phyloP scores from a whole-genome alignment of 2,888 invertebrate genomes.

The Orthosia gothica region DNA sequence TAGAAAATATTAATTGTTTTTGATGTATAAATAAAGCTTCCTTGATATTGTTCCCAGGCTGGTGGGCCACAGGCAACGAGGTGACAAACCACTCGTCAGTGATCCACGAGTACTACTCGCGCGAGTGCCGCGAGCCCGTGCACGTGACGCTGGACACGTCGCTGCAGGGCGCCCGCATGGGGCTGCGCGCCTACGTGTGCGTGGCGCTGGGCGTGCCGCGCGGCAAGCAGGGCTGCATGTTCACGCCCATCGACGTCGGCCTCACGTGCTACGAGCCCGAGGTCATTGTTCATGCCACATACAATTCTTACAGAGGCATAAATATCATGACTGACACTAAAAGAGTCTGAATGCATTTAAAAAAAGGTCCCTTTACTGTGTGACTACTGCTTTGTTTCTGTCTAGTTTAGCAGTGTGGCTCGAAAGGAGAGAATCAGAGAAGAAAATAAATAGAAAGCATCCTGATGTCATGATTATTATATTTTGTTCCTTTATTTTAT shows the following conservation, averaged over 20 bases:
- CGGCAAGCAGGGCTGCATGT: conserved; percentile 98
- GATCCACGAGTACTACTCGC: conserved; percentile 99
- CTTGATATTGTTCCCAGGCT: conserved; percentile 90
- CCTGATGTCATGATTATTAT: not conserved
- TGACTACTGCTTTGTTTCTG: not conserved
- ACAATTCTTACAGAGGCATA: too few species aligned
- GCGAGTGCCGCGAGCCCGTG: conserved; percentile 98
- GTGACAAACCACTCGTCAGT: conserved; percentile 99
- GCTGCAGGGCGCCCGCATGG: conserved; percentile 97
- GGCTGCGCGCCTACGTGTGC: conserved; percentile 98
- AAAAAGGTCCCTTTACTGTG: not conserved
- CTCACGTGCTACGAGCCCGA: conserved; percentile 98
- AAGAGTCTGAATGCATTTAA: not conserved
- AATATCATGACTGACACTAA: not conserved
- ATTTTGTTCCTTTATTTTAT: not conserved
- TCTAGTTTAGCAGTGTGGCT: not conserved
- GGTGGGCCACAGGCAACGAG: conserved; percentile 99
- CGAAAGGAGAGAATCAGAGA: too few species aligned
- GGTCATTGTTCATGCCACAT: conserved; percentile 77
- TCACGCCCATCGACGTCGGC: conserved; percentile 98
- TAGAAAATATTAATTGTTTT: not conserved
- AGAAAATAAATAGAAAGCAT: too few species aligned
- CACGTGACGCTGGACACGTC: conserved; percentile 99
- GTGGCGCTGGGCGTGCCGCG: conserved; percentile 98
- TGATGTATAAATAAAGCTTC: not conserved